These are phyloP conservation scores for Peribatodes rhomboidaria DNA, from an alignment of 2,888 invertebrate genomes.

Conservation along the genomic window DNA sequence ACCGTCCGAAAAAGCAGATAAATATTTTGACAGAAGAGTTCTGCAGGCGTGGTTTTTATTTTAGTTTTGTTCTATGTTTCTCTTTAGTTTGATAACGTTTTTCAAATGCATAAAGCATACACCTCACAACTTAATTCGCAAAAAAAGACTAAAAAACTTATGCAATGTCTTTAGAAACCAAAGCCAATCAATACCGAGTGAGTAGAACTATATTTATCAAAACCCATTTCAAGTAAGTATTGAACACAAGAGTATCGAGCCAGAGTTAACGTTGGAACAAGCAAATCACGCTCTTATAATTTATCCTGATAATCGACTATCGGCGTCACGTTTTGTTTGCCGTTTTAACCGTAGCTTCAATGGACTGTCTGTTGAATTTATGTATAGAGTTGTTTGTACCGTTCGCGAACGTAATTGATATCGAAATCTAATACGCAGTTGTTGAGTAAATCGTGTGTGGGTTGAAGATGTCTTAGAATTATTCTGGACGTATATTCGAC, in stretches of 20 bases:
- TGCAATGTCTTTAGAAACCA: neutral
- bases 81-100: too few relatives aligned
- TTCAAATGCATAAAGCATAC: too few relatives aligned
- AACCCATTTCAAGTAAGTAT: slow-evolving; percentile 15
- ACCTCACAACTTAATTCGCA: too few relatives aligned
- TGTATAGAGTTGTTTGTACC: neutral
- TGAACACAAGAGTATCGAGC: neutral
- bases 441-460: too few relatives aligned
- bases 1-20: too few relatives aligned
- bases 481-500: too few relatives aligned
- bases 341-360: slow-evolving; percentile 31
- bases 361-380: slow-evolving; percentile 9
- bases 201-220: slow-evolving; percentile 1
- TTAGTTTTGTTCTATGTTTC: too few relatives aligned
- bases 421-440: neutral
- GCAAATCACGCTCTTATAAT: slow-evolving; percentile 49
- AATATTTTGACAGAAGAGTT: too few relatives aligned
- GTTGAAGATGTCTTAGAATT: too few relatives aligned
- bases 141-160: neutral
- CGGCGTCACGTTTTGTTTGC: slow-evolving; percentile 45
- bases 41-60: too few relatives aligned
- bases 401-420: neutral
- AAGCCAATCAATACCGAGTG: neutral
- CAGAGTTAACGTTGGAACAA: slow-evolving; percentile 25
- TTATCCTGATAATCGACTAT: slow-evolving; percentile 48